Evolutionary conservation across 2,797 vertebrate genomes (phyloP).

Genomic region (Tiaroga cobitis): DNA sequence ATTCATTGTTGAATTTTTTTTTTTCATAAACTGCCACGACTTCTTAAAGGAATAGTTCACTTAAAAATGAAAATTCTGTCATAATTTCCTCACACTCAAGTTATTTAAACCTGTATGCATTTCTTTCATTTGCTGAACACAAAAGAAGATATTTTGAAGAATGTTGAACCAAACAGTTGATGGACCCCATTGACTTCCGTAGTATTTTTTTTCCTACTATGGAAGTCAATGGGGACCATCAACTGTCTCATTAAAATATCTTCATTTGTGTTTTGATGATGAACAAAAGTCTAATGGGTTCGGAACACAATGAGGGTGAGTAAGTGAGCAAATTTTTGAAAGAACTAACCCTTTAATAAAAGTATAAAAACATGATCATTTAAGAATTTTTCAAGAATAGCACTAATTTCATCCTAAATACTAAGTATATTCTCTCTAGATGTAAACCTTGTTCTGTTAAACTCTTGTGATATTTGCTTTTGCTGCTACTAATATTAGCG

Average conservation of each 20-base stretch:
- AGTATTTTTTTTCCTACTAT: too few relatives aligned
- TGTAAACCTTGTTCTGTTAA: not conserved
- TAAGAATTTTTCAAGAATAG: not conserved
- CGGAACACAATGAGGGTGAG: not conserved
- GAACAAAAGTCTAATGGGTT: not conserved
- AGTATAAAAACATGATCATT: not conserved
- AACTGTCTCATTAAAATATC: not conserved
- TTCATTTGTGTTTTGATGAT: not conserved
- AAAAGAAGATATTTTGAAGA: not conserved
- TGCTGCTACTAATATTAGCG: not conserved
- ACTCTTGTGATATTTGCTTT: not conserved
- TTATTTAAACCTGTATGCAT: not conserved
- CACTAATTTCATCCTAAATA: not conserved
- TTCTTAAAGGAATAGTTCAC: not conserved
- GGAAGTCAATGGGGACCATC: too few relatives aligned
- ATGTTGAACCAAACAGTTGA: too few relatives aligned
- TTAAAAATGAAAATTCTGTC: not conserved
- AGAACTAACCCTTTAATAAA: not conserved
- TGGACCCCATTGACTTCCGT: too few relatives aligned
- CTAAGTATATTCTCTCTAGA: not conserved
- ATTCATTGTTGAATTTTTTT: not conserved
- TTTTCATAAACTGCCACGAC: not conserved
- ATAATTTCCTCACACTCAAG: too few relatives aligned
- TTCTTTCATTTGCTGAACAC: not conserved
- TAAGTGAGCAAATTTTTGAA: not conserved